Conservation (phyloP, 2,888 invertebrate genomes). For the Drosophila nigricruria region DNA sequence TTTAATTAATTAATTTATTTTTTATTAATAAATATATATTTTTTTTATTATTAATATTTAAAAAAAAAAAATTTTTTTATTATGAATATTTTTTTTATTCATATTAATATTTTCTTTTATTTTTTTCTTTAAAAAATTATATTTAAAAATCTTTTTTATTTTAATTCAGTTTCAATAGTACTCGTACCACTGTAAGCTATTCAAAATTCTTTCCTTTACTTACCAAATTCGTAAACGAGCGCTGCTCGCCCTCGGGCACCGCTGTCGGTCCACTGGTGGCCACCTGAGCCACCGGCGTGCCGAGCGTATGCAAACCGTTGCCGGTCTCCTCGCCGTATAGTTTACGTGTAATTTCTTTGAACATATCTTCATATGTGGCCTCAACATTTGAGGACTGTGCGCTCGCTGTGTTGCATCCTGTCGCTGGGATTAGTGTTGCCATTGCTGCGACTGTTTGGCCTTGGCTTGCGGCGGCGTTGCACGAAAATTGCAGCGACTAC, state of each 20-base stretch:
- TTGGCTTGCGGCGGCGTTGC: constrained; percentile 71
- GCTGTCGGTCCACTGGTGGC: constrained; percentile 85
- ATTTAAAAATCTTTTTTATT: not conserved
- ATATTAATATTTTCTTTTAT: too few relatives aligned
- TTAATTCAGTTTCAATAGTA: not conserved
- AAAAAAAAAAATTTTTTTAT: too few relatives aligned
- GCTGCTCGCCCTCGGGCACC: constrained; percentile 85
- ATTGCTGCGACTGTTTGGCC: constrained; percentile 76
- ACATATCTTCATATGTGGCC: constrained; percentile 87
- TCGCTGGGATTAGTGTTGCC: constrained; percentile 85
- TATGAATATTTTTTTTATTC: not conserved
- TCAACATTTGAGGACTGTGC: constrained; percentile 85
- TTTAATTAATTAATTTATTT: too few relatives aligned
- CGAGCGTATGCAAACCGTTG: constrained; percentile 85
- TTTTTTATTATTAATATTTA: not conserved
- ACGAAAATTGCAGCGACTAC: constrained; percentile 62
- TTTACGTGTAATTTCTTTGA: constrained; percentile 95
- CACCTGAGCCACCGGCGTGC: constrained; percentile 85
- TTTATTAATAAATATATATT: too few relatives aligned
- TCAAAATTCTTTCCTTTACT: constrained; percentile 36
- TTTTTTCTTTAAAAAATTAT: too few relatives aligned
- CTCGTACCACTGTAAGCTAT: not conserved
- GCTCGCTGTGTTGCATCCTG: constrained; percentile 67
- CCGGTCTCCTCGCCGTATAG: constrained; percentile 93
- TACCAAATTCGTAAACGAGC: constrained; percentile 86